Conservation (phyloP, 2,113 vertebrate species). For the Carassius gibelio region DNA sequence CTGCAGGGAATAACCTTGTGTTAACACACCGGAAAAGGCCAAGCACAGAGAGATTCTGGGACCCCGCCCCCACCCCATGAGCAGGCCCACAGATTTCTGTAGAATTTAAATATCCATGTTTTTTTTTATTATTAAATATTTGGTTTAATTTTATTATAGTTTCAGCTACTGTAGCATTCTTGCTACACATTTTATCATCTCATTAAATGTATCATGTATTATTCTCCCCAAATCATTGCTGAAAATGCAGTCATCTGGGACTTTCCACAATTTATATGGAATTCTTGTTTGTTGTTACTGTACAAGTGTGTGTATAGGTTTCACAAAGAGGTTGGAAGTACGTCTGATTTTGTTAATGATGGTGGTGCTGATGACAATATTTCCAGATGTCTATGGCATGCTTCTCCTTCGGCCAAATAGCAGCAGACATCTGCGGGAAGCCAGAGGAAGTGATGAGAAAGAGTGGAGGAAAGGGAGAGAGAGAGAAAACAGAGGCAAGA, state of each 20-base stretch:
- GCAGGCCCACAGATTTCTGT: neutral
- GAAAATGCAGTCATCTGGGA: neutral
- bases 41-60: neutral
- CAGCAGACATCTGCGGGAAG: constrained; percentile 25
- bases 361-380: constrained; percentile 46
- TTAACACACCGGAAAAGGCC: neutral
- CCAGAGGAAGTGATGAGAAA: constrained; percentile 41
- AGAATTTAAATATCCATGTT: neutral
- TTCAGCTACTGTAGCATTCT: neutral
- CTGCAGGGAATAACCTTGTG: neutral
- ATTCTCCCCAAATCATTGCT: too few relatives aligned
- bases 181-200: neutral
- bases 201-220: too few relatives aligned
- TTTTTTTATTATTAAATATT: neutral
- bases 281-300: neutral
- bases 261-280: neutral
- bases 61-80: neutral
- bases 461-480: constrained; percentile 25
- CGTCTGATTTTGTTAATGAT: constrained; percentile 25
- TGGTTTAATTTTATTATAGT: neutral
- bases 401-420: constrained; percentile 19
- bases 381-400: constrained; percentile 45
- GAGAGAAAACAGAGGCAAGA: constrained; percentile 23
- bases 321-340: neutral
- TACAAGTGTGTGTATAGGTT: neutral